Evolutionary conservation across 2,888 invertebrate species (phyloP), one percentile per base, ranked within the genome.

Genomic region (Epistrophe grossulariae): DNA sequence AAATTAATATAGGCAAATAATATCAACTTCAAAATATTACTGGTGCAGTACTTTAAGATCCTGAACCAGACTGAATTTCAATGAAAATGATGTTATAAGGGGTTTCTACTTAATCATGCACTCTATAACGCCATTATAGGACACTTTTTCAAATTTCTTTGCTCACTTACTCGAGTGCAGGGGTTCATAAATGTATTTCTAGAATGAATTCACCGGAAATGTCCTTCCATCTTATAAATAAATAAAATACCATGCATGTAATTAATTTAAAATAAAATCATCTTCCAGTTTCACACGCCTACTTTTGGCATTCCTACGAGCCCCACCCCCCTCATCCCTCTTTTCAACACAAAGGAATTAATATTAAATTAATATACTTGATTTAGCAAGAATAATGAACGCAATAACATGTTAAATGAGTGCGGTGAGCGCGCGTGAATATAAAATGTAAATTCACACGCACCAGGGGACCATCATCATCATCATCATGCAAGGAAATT

Each of bases 361-460:
- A 76, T 71, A 66, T 79, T 79, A 52, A 84, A 84, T 79, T 79
- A 79, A 79, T 84, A 84, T 72, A 70, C 79, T 79, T 79, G 79
- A 84, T 80, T 76, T 76, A 59, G 74, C 74, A 38, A 76, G 50
- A 24, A 70, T 79, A 79, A 84, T 74, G 71, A 79, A 76, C 17
- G 52, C 59, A 68, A 70, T 68, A 72, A 59, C 24, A 59, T 48
- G 62, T 66, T 59, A 68, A 68, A 74, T 38, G 35, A 66, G 60
- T 31, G 38, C 11, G 59, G 3, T 17, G 28, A 38, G 17, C 4
- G 19, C n/a, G 31, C 40, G n/a, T n/a, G 28, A 59, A 17, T 13
- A 78, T 64, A 60, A 77, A 62, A 52, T 64, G 11, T 64, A 55
- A 59, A 50, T 48, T 48, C 66, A 73, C 71, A 73, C 79, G 50